Base-by-base conservation (phyloP, 1,140 invertebrate species). In the Metaphire vulgaris region DNA sequence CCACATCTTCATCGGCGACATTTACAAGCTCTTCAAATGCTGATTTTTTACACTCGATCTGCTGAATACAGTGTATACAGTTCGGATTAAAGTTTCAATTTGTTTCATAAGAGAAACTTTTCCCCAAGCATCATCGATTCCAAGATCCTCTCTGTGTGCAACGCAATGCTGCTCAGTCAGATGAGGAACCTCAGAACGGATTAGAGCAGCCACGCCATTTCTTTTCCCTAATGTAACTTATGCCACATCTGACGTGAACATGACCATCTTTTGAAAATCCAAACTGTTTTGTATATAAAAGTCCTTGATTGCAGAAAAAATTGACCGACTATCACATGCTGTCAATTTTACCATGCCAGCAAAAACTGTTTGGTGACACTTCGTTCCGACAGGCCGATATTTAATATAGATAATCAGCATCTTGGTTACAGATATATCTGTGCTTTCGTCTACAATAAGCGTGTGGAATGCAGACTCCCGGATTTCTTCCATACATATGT, bases 361-460 rank as follows among this genome's bases (percentile, higher is more conserved):
- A n/a, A n/a, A n/a, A n/a, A n/a, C n/a, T n/a, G n/a, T n/a, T n/a
- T n/a, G n/a, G n/a, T n/a, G n/a, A n/a, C n/a, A n/a, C n/a, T n/a
- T n/a, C n/a, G n/a, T n/a, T n/a, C n/a, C n/a, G n/a, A n/a, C n/a
- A n/a, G n/a, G n/a, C n/a, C n/a, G n/a, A n/a, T n/a, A n/a, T n/a
- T n/a, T n/a, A 26, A 74, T 56, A 74, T 70, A 74, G 15, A 74
- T 72, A 33, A 72, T 70, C 15, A 70, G 65, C 74, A 76, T 34
- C 34, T 74, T 71, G 26, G 21, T 74, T 14, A 74, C n/a, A 29
- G 70, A 74, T 32, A 74, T n/a, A n/a, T n/a, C n/a, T n/a, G n/a
- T n/a, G n/a, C n/a, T n/a, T n/a, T n/a, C n/a, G n/a, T n/a, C n/a
- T 28, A 76, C 33, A 74, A 76, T 74, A 15, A 76, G 33, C 28